These are phyloP conservation scores for Dermochelys coriacea DNA, from an alignment of 2,797 vertebrate genomes.

Conservation along the genomic window DNA sequence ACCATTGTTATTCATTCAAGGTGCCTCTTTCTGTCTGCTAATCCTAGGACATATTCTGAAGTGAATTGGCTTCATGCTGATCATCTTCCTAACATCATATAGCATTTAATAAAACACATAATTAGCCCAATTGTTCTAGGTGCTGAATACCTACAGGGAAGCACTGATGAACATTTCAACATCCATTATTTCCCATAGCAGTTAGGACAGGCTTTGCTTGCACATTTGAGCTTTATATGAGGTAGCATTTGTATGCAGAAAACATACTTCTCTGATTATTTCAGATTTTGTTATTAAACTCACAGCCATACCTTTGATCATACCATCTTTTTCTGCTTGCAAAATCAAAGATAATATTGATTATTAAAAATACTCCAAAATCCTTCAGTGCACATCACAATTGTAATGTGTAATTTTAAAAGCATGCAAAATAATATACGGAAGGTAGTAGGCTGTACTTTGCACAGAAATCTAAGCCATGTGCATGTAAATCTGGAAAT, in stretches of 20 bases:
- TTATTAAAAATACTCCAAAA: not conserved
- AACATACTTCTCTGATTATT: rapidly evolving
- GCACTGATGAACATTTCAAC: not conserved
- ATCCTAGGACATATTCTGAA: not conserved
- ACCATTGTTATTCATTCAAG: not conserved
- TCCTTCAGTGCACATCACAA: not conserved
- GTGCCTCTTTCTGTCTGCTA: rapidly evolving
- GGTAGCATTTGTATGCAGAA: not conserved
- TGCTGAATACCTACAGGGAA: not conserved
- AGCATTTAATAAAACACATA: not conserved
- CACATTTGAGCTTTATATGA: not conserved
- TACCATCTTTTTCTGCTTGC: not conserved
- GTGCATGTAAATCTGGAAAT: conserved; percentile 43
- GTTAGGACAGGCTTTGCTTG: not conserved
- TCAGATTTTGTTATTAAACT: not conserved
- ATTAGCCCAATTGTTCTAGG: not conserved
- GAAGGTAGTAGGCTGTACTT: not conserved
- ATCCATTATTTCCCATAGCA: not conserved
- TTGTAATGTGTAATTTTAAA: not conserved
- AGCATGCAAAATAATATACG: not conserved
- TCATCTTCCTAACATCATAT: not conserved
- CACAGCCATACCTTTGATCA: rapidly evolving
- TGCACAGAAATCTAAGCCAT: not conserved
- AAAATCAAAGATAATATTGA: not conserved
- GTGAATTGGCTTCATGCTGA: not conserved